Evolutionary conservation across 2,888 invertebrate genomes (phyloP).

Genomic region (Teleogryllus oceanicus): DNA sequence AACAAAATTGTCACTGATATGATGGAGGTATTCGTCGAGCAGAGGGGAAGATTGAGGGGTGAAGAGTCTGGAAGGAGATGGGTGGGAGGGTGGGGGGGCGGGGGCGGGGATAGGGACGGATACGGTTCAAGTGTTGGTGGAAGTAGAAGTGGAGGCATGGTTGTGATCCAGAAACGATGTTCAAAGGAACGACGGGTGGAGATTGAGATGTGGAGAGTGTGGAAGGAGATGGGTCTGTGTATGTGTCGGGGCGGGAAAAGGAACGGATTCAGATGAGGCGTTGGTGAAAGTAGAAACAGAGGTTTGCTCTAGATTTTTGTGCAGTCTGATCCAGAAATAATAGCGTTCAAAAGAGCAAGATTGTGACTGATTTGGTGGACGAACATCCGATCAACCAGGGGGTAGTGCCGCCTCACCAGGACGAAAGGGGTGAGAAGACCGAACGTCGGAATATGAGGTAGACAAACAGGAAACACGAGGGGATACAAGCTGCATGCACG

Average conservation of each 20-base stretch:
- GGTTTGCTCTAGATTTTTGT: no score
- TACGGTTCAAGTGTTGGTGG: not conserved
- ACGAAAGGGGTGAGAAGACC: no score
- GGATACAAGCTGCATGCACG: no score
- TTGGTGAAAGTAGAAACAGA: not conserved
- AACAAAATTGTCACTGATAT: not conserved
- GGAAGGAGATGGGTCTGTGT: not conserved
- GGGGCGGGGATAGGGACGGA: not conserved
- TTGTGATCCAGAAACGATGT: not conserved
- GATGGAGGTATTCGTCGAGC: no score
- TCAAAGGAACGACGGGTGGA: not conserved
- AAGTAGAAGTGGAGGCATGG: not conserved
- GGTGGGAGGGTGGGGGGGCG: not conserved
- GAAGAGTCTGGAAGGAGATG: not conserved
- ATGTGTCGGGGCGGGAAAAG: not conserved
- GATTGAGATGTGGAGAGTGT: not conserved
- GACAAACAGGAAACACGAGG: no score
- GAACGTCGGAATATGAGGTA: no score
- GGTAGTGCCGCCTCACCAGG: no score
- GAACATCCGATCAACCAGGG: accelerated
- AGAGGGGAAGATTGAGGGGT: not conserved
- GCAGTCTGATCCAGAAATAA: not conserved
- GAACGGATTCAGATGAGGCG: not conserved
- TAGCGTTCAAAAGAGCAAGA: not conserved
- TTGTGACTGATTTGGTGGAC: no score